Base-by-base conservation (phyloP, 2,888 invertebrate genomes). In the Pollenia labialis region DNA sequence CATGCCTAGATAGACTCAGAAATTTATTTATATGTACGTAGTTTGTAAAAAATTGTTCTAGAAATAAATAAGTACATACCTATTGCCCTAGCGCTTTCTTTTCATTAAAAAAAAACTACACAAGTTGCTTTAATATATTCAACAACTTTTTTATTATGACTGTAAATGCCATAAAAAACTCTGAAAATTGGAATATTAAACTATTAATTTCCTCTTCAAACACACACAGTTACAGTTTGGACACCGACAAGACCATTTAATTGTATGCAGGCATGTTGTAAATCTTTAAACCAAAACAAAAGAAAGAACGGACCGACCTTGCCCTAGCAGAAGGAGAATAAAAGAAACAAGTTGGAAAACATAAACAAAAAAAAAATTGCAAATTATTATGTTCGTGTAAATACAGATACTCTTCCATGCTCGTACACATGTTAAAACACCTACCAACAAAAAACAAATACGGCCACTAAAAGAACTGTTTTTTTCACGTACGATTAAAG, bases 131-230 rank as follows among this genome's bases (percentile, higher is more conserved):
- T 2, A 14, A 44, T 72, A 56, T n/a, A 58, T n/a, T 12, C 46
- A 23, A 72, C 56, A 69, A 69, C 12, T 54, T 16, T 40, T 69
- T 12, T 1, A 46, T 54, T 44, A n/a, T 4, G 44, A 9, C 44
- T 8, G 23, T 71, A 56, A 56, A 56, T 10, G 14, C 56, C 56
- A 9, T 23, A 72, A 72, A 42, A 1, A 56, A 56, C 18, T 18
- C 8, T 42, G 16, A 16, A 56, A 54, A 72, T 23, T 32, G 66
- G 14, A 66, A 76, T 64, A 77, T 56, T 68, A 58, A 52, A 54
- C 69, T 82, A 82, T 76, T 82, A 71, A 82, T 82, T 82, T 82
- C 82, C 82, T 82, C 76, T 76, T 76, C 14, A 56, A 46, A 68
- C 66, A 68, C 56, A 74, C 62, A 44, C 18, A 16, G 48, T 7